Base-by-base conservation (phyloP, 2,113 vertebrate species). In the Cephalophus harveyi region DNA sequence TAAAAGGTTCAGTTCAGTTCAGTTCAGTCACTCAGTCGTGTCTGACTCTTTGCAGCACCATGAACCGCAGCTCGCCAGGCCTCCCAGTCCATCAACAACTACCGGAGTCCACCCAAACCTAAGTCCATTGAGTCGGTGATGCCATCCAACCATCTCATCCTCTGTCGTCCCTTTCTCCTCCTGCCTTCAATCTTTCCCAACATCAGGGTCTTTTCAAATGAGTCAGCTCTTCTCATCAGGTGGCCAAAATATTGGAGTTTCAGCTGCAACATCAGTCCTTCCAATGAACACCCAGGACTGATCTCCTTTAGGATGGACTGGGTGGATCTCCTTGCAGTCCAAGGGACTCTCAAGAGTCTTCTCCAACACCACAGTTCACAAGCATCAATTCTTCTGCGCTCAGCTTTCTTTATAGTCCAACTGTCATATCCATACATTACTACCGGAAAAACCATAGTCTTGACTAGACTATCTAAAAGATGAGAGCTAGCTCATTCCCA, bases 1-100 rank as follows among this genome's bases (percentile, higher is more conserved):
- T 83, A 46, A 93, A 86, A 93, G 91, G 97, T 89, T 95, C 67
- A 71, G n/a, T 71, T 40, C 19, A 64, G 30, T 64, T 33, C 60
- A 71, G n/a, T 36, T 40, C 67, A 71, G 67, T 40, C 10, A 0
- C 67, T 40, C 67, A 23, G n/a, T 71, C 1, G 2, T 40, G 5
- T 71, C 67, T 2, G 17, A 71, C n/a, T 71, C n/a, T n/a, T 19
- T 23, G 67, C 0, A 2, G 36, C 19, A 36, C 19, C 67, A 40
- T 12, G 67, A 71, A 12, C 67, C 0, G 2, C n/a, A 71, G 19
- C 67, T 40, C 10, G 0, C 4, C 5, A 71, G 67, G 67, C n/a
- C 67, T 71, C n/a, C 19, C n/a, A 3, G n/a, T 40, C 67, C n/a
- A 40, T 40, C 67, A 71, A 9, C 67, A 40, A 40, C 2, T 23